Evolutionary conservation across 2,888 invertebrate species (phyloP).

Genomic region (Microctonus brassicae): DNA sequence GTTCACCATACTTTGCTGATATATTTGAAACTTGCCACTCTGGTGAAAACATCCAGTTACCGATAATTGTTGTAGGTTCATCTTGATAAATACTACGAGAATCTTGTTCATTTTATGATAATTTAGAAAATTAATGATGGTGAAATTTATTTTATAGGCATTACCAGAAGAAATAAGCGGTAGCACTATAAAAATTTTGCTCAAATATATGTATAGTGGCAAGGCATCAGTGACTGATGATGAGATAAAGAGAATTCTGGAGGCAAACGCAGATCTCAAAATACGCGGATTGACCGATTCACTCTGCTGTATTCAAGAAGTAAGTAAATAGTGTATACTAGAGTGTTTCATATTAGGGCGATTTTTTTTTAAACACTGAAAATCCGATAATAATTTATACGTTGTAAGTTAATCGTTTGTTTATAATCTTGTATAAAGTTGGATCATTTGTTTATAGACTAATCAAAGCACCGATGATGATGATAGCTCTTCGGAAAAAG

Average conservation of each 20-base stretch:
- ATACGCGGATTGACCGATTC: slow-evolving; percentile 86
- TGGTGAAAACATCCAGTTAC: slow-evolving; percentile 67
- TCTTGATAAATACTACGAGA: background rate
- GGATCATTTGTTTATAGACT: too few relatives aligned
- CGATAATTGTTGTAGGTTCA: slow-evolving; percentile 64
- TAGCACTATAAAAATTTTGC: slow-evolving; percentile 83
- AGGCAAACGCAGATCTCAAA: slow-evolving; percentile 85
- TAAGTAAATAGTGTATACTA: too few relatives aligned
- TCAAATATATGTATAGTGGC: slow-evolving; percentile 89
- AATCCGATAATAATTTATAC: too few relatives aligned
- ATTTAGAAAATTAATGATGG: background rate
- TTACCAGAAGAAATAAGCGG: slow-evolving; percentile 86
- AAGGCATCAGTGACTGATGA: slow-evolving; percentile 89
- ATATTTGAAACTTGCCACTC: slow-evolving; percentile 71
- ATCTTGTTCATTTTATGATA: background rate
- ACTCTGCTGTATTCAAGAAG: too few relatives aligned
- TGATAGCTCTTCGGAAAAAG: too few relatives aligned
- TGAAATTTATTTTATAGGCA: slow-evolving; percentile 67
- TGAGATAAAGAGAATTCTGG: slow-evolving; percentile 83
- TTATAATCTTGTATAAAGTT: too few relatives aligned
- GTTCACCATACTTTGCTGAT: slow-evolving; percentile 78
- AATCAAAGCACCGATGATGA: too few relatives aligned
- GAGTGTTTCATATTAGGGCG: too few relatives aligned
- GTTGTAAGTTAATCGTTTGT: too few relatives aligned
- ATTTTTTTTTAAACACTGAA: too few relatives aligned